These are phyloP conservation scores for Yponomeuta plumbellus DNA, from an alignment of 2,888 invertebrate species.

Conservation along the genomic window DNA sequence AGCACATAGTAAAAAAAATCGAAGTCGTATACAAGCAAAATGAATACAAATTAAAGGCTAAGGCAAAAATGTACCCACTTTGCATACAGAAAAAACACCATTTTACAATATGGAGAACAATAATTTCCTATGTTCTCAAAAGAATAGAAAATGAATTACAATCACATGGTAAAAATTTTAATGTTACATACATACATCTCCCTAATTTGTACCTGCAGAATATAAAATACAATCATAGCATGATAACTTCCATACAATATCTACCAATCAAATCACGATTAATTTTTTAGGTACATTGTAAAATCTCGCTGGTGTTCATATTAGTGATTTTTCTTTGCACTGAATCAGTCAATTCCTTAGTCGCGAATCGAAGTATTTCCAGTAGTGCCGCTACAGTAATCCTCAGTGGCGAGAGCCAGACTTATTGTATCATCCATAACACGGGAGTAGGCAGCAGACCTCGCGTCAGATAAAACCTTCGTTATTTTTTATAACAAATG, in stretches of 20 bases:
- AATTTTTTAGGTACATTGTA: not conserved
- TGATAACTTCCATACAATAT: not conserved
- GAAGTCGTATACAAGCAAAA: slow-evolving; percentile 37
- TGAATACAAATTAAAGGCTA: slow-evolving; percentile 42
- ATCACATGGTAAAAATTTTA: too few species aligned
- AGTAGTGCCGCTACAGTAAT: too few species aligned
- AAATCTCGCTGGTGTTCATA: not conserved
- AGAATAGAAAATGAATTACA: slow-evolving; percentile 42
- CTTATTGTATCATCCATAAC: too few species aligned
- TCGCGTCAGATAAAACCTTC: too few species aligned
- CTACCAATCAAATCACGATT: not conserved
- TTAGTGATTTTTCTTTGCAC: not conserved
- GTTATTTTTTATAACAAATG: too few species aligned
- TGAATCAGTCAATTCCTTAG: not conserved
- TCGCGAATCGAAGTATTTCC: not conserved
- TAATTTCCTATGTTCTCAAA: slow-evolving; percentile 37
- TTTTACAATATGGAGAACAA: slow-evolving; percentile 22
- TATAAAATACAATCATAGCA: not conserved
- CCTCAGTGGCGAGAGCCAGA: too few species aligned
- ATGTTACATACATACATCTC: not conserved
- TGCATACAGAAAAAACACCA: slow-evolving; percentile 31
- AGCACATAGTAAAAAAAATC: not conserved
- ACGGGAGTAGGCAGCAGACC: too few species aligned
- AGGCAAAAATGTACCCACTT: slow-evolving; percentile 46
- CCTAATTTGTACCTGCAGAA: not conserved